A percentile compares a stretch with the other conserved stretches of the same genome.
These are phyloP conservation scores for Allygus modestus DNA, from an alignment of 2,888 invertebrate species.

Conservation along the genomic window DNA sequence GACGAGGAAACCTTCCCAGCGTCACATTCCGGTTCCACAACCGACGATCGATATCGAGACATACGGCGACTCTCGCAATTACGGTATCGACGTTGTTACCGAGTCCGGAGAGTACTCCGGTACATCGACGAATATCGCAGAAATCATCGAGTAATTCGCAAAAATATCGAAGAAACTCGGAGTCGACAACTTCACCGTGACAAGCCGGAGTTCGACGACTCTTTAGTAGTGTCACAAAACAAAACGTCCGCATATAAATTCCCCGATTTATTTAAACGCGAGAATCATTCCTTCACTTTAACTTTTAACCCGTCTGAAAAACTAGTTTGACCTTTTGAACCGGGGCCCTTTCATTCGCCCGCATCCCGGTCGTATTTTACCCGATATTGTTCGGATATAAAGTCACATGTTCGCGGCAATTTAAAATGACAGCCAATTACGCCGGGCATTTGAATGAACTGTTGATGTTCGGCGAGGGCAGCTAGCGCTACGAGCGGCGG, in stretches of 20 bases:
- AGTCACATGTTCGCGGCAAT: constrained; percentile 50
- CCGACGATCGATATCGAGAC: not conserved
- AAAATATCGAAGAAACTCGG: not conserved
- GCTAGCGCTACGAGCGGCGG: constrained; percentile 30
- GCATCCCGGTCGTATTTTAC: constrained; percentile 42
- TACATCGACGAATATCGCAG: too few species aligned
- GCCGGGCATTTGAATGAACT: constrained; percentile 45
- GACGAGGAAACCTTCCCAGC: constrained; percentile 5
- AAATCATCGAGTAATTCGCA: too few species aligned
- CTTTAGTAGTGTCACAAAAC: constrained; percentile 5
- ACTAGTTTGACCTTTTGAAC: constrained; percentile 53
- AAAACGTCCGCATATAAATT: constrained; percentile 35
- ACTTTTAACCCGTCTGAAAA: constrained; percentile 29
- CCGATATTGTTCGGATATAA: constrained; percentile 57
- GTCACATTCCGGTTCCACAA: not conserved
- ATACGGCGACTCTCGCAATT: not conserved
- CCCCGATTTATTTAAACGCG: constrained; percentile 13
- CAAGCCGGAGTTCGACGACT: not conserved
- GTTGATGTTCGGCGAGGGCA: constrained; percentile 36
- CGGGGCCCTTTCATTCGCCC: constrained; percentile 31
- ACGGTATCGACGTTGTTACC: not conserved
- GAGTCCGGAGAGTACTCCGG: not conserved
- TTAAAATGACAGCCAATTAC: constrained; percentile 59
- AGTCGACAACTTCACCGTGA: not conserved
- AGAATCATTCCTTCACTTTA: constrained; percentile 12